Evolutionary conservation across 2,888 invertebrate genomes (phyloP).

Genomic region (Archips xylosteana): DNA sequence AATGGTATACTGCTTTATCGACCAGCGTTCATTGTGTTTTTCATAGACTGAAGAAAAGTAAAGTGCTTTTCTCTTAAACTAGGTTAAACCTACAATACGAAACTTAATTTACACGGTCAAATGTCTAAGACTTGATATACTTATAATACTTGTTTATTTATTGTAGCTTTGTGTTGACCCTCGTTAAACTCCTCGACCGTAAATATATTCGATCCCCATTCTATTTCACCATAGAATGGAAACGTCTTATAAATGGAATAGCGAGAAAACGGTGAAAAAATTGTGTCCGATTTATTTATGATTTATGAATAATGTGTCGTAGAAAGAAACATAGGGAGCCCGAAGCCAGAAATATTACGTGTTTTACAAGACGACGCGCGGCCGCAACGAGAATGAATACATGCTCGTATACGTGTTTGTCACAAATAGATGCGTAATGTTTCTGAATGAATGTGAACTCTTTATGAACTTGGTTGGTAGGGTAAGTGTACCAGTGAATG

Average conservation of each 20-base stretch:
- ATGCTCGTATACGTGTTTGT: conserved; percentile 14
- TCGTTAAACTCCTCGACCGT: conserved; percentile 2
- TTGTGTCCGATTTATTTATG: conserved; percentile 32
- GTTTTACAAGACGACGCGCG: conserved; percentile 28
- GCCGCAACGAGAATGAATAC: conserved; percentile 25
- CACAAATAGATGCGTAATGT: conserved; percentile 25
- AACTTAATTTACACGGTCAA: background rate
- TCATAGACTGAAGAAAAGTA: conserved; percentile 14
- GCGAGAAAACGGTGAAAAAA: conserved; percentile 9
- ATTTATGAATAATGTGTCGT: conserved; percentile 39
- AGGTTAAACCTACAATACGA: background rate
- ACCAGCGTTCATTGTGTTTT: conserved; percentile 29
- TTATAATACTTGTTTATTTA: background rate
- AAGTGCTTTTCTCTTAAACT: conserved; percentile 1
- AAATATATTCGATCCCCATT: conserved; percentile 17
- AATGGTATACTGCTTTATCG: conserved; percentile 34
- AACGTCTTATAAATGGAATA: conserved; percentile 20
- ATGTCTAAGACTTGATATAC: background rate
- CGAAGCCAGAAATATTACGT: conserved; percentile 26
- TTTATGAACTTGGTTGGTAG: conserved; percentile 1
- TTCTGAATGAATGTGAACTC: conserved; percentile 6
- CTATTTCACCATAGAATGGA: conserved; percentile 4
- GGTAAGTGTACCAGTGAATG: no score
- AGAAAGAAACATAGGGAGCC: conserved; percentile 22
- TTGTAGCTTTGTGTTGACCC: conserved; percentile 13